phyloP scores from a whole-genome alignment of 2,797 vertebrate genomes.

The Rousettus madagascariensis region DNA sequence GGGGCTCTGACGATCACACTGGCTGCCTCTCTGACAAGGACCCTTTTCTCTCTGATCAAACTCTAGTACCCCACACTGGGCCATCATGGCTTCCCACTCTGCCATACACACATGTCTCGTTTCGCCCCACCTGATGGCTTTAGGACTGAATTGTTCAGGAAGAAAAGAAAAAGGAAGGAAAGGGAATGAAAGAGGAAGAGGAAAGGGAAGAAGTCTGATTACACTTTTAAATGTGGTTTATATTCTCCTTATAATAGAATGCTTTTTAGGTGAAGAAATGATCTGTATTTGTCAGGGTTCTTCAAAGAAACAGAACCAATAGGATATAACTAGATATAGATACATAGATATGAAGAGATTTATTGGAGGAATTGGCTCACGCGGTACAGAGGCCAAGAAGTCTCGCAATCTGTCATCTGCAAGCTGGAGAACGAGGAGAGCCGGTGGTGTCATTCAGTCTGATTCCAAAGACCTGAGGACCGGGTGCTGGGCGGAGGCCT shows the following conservation, averaged over 20 bases:
- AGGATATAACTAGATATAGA: too few relatives aligned
- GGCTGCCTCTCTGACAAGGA: too few relatives aligned
- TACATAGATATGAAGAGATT: background rate
- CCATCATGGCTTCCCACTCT: too few relatives aligned
- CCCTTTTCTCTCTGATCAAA: background rate
- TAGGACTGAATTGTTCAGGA: background rate
- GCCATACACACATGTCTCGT: background rate
- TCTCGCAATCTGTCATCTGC: background rate
- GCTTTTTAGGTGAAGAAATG: background rate
- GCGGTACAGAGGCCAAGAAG: background rate
- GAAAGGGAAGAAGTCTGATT: background rate
- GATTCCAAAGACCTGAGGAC: background rate
- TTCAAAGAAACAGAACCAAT: background rate
- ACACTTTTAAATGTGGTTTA: background rate
- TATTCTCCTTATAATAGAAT: background rate
- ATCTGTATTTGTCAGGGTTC: background rate
- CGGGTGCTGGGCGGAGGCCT: background rate
- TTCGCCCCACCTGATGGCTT: background rate
- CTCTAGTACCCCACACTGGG: fast-evolving
- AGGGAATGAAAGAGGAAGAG: background rate
- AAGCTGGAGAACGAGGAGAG: background rate
- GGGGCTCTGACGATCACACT: too few relatives aligned
- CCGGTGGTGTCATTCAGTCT: background rate
- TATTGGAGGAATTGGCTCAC: background rate
- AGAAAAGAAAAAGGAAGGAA: background rate